These are phyloP conservation scores for Camarhynchus parvulus DNA, from an alignment of 2,113 vertebrate genomes.

Conservation along the genomic window DNA sequence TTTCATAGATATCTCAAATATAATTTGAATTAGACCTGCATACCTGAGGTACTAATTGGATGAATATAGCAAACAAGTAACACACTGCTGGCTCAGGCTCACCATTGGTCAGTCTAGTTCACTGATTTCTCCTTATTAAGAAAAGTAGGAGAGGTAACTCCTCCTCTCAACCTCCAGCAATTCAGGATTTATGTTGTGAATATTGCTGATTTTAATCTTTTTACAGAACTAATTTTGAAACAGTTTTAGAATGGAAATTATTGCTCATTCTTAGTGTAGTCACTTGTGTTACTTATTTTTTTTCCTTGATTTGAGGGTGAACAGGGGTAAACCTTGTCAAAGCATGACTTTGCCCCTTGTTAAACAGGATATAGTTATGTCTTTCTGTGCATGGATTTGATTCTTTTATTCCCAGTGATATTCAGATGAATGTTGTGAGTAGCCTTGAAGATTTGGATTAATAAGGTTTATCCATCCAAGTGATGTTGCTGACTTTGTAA, in stretches of 20 bases:
- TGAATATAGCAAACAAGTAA: background rate
- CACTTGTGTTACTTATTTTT: background rate
- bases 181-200: background rate
- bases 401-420: background rate
- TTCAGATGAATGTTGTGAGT: background rate
- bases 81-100: background rate
- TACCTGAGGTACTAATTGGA: background rate
- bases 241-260: background rate
- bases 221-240: background rate
- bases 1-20: background rate
- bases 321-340: background rate
- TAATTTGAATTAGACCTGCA: background rate
- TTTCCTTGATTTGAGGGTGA: background rate
- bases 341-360: background rate
- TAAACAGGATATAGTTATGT: background rate
- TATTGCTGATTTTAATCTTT: background rate
- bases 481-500: constrained; percentile 12
- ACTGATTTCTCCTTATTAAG: background rate
- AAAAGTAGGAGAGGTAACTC: background rate
- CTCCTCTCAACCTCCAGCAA: background rate
- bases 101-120: background rate
- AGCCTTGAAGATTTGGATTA: constrained; percentile 46
- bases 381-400: background rate
- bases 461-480: constrained; percentile 6
- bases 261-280: background rate